These are phyloP conservation scores for Seira ritae DNA, from an alignment of 2,888 invertebrate species.

Conservation along the genomic window DNA sequence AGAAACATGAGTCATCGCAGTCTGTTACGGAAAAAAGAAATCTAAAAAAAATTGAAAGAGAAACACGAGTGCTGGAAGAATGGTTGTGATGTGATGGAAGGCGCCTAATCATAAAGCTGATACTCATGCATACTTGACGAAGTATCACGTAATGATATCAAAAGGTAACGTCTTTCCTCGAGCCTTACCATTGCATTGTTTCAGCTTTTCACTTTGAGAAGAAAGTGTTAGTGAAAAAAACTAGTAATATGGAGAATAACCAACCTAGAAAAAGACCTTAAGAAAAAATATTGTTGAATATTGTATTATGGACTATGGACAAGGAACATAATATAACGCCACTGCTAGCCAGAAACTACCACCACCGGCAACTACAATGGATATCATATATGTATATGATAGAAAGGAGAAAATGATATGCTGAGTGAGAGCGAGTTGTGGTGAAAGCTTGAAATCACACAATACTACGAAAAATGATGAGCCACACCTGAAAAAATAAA, in stretches of 20 bases:
- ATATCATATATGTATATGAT: not conserved
- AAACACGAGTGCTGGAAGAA: not conserved
- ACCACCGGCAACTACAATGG: not conserved
- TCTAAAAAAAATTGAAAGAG: conserved; percentile 7
- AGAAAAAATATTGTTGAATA: not conserved
- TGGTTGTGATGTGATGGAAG: not conserved
- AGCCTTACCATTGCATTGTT: not conserved
- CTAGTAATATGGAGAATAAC: not conserved
- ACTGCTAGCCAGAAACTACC: not conserved
- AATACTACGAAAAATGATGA: conserved; percentile 26
- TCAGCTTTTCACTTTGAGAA: no score
- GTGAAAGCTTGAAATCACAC: conserved; percentile 16
- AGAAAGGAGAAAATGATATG: not conserved
- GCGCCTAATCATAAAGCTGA: conserved; percentile 38
- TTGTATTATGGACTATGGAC: not conserved
- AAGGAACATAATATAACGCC: not conserved
- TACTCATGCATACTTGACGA: conserved; percentile 48
- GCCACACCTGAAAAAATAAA: conserved; percentile 51
- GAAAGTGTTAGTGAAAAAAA: not conserved
- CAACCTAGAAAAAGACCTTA: not conserved
- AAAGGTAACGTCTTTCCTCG: not conserved
- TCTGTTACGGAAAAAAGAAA: not conserved
- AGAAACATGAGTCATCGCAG: conserved; percentile 9
- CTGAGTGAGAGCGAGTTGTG: not conserved
- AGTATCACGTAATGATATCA: conserved; percentile 9